Percentiles rank a stretch among this genome's conserved stretches.
Conservation (phyloP, 2,888 invertebrate genomes). For the Ornithoptera alexandrae region DNA sequence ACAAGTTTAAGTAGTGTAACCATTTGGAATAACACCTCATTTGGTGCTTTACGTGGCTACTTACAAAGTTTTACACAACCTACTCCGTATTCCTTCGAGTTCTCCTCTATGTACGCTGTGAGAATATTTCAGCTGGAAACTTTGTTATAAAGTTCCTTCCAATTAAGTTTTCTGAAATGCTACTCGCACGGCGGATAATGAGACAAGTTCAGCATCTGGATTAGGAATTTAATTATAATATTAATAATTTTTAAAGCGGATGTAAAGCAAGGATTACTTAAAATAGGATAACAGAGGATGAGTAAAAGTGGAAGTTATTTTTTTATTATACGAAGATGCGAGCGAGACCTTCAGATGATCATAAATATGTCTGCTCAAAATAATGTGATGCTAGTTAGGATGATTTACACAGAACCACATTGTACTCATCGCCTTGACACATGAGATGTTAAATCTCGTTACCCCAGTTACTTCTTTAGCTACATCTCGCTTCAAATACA, state of each 20-base stretch:
- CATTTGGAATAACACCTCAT: constrained; percentile 12
- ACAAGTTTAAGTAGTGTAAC: background rate
- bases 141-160: constrained; percentile 23
- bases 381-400: too few relatives aligned
- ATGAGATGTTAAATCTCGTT: too few relatives aligned
- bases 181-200: constrained; percentile 17
- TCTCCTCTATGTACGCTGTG: constrained; percentile 12
- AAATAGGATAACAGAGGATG: background rate
- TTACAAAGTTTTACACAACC: constrained; percentile 15
- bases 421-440: too few relatives aligned
- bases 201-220: constrained; percentile 7
- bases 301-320: too few relatives aligned
- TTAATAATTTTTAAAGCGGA: background rate
- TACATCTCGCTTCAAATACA: too few relatives aligned
- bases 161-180: constrained; percentile 24
- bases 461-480: too few relatives aligned
- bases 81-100: constrained; percentile 24
- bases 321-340: too few relatives aligned
- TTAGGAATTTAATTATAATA: background rate
- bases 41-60: constrained; percentile 15
- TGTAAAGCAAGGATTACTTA: background rate
- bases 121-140: constrained; percentile 25
- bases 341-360: too few relatives aligned
- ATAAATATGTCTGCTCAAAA: too few relatives aligned
- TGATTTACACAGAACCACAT: too few relatives aligned